Conservation (phyloP, 2,888 invertebrate species). For the Scrobipalpa atriplicella region DNA sequence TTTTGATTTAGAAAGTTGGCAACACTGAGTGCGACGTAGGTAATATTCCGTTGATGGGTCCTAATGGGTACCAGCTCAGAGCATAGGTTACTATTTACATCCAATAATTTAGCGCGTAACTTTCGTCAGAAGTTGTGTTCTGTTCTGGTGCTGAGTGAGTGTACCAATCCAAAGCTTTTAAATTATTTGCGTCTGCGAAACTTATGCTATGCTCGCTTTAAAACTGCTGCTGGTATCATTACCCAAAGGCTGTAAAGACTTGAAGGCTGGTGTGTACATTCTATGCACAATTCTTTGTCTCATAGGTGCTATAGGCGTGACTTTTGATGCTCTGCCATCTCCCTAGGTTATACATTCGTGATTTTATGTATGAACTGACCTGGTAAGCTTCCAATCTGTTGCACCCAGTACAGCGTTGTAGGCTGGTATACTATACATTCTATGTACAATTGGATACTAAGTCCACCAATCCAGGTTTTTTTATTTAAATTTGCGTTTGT, state of each 20-base stretch:
- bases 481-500: too few species aligned
- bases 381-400: slow-evolving; percentile 61
- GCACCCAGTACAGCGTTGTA: slow-evolving; percentile 85
- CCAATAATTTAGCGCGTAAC: too few species aligned
- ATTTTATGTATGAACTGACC: not conserved
- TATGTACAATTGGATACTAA: not conserved
- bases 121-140: too few species aligned
- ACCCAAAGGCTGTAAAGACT: slow-evolving; percentile 86
- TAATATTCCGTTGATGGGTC: too few species aligned
- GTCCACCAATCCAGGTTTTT: too few species aligned
- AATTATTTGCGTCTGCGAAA: slow-evolving; percentile 54
- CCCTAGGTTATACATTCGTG: not conserved
- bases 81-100: too few species aligned
- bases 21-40: too few species aligned
- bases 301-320: slow-evolving; percentile 83
- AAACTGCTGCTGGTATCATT: slow-evolving; percentile 94
- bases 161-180: slow-evolving; percentile 60
- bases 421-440: too few species aligned
- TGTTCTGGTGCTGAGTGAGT: too few species aligned
- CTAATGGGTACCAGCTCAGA: too few species aligned
- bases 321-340: slow-evolving; percentile 44
- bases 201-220: slow-evolving; percentile 87
- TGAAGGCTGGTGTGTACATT: too few species aligned
- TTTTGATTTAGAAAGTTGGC: too few species aligned
- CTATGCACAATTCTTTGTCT: slow-evolving; percentile 45